Percentiles rank a stretch among this genome's conserved stretches.
Conservation (phyloP, 37 sponge, comb jelly and placozoan species). For the Agelas oroides region DNA sequence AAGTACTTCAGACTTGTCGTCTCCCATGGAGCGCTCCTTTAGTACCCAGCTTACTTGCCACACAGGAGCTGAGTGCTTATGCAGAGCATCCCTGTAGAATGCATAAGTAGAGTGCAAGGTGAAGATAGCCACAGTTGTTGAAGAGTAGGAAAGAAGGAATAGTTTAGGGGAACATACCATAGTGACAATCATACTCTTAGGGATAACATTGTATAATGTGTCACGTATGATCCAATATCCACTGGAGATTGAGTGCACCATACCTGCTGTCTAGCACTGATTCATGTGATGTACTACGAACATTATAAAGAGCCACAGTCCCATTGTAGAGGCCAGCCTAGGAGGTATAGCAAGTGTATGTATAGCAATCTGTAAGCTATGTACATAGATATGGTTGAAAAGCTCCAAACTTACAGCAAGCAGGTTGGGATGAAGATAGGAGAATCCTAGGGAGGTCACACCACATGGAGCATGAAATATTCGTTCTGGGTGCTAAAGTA, state of each 20-base stretch:
- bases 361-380: too few relatives aligned
- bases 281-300: slow-evolving; percentile 68
- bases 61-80: slow-evolving; percentile 90
- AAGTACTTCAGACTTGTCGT: slow-evolving; percentile 85
- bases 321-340: slow-evolving; percentile 97
- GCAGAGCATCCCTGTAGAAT: slow-evolving; percentile 58
- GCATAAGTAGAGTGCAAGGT: neutral
- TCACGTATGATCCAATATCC: too few relatives aligned
- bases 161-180: neutral
- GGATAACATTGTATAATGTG: too few relatives aligned
- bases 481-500: slow-evolving; percentile 87
- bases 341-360: neutral
- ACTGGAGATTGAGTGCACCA: neutral
- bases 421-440: slow-evolving; percentile 82
- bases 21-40: slow-evolving; percentile 84
- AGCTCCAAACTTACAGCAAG: slow-evolving; percentile 87
- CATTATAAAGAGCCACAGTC: slow-evolving; percentile 81
- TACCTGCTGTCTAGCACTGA: slow-evolving; percentile 90
- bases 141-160: neutral
- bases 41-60: slow-evolving; percentile 97
- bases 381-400: too few relatives aligned
- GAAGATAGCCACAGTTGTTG: neutral
- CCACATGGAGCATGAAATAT: slow-evolving; percentile 76
- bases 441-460: slow-evolving; percentile 90
- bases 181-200: too few relatives aligned